A percentile compares a stretch with the other conserved stretches of the same genome.
phyloP scores from a whole-genome alignment of 2,888 invertebrate genomes.

The Petrophora chlorosata region DNA sequence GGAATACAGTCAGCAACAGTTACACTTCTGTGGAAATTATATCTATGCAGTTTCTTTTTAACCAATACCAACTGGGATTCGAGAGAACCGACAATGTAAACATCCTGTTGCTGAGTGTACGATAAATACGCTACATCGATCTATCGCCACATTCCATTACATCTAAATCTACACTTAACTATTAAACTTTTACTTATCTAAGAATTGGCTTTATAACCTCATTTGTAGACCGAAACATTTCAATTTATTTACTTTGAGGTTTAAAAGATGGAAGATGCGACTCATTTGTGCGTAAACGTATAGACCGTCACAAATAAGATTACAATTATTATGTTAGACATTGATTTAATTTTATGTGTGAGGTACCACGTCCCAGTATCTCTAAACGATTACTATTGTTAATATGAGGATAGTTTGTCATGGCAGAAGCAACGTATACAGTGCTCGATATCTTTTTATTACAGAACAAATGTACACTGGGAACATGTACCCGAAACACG shows the following conservation, averaged over 20 bases:
- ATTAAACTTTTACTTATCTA: slow-evolving; percentile 74
- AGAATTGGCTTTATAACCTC: slow-evolving; percentile 73
- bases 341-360: slow-evolving; percentile 35
- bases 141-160: slow-evolving; percentile 61
- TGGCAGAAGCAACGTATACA: not conserved
- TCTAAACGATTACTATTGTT: not conserved
- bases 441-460: not conserved
- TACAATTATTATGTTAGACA: slow-evolving; percentile 47
- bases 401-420: not conserved
- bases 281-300: slow-evolving; percentile 65
- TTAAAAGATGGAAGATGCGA: slow-evolving; percentile 40
- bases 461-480: slow-evolving; percentile 15
- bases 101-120: slow-evolving; percentile 53
- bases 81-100: slow-evolving; percentile 9
- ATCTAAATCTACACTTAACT: slow-evolving; percentile 71
- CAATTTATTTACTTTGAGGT: slow-evolving; percentile 50
- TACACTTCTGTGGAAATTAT: not conserved
- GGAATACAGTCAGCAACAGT: slow-evolving; percentile 36
- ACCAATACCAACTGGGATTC: slow-evolving; percentile 35
- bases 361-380: slow-evolving; percentile 36
- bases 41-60: not conserved
- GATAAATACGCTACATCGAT: slow-evolving; percentile 56
- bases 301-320: slow-evolving; percentile 48
- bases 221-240: slow-evolving; percentile 55
- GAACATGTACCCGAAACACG: slow-evolving; percentile 43